phyloP scores from a whole-genome alignment of 2,888 invertebrate genomes.

The Pherbina coryleti region DNA sequence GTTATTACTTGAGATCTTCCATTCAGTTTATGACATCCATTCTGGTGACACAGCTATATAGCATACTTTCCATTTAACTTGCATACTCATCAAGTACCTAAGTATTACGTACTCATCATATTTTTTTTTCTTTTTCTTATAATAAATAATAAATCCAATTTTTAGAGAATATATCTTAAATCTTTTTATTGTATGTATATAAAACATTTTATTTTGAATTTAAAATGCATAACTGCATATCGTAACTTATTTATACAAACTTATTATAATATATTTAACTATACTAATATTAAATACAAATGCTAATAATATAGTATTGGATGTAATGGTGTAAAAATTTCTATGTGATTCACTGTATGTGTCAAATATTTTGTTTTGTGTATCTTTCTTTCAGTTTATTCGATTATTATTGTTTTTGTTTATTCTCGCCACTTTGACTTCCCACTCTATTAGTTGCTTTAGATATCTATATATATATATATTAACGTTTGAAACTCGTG shows the following conservation, averaged over 20 bases:
- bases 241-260: conserved; percentile 17
- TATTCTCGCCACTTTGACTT: conserved; percentile 21
- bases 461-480: conserved; percentile 15
- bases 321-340: conserved; percentile 66
- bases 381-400: conserved; percentile 18
- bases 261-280: neutral
- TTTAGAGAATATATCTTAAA: neutral
- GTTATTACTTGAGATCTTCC: too few species aligned
- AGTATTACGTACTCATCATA: neutral
- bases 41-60: neutral
- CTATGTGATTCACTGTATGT: conserved; percentile 68
- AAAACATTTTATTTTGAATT: conserved; percentile 6
- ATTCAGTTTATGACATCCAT: neutral
- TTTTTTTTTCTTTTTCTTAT: neutral
- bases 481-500: conserved; percentile 19
- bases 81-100: neutral
- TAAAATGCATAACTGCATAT: conserved; percentile 11
- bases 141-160: conserved; percentile 3
- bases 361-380: conserved; percentile 46
- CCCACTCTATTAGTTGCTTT: conserved; percentile 32
- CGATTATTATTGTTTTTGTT: conserved; percentile 2
- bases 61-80: neutral
- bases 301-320: conserved; percentile 58
- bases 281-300: conserved; percentile 4
- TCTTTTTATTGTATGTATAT: conserved; percentile 4